A percentile compares a stretch with the other conserved stretches of the same genome.
Conservation (phyloP, 2,113 vertebrate species). For the Pelusios castaneus region DNA sequence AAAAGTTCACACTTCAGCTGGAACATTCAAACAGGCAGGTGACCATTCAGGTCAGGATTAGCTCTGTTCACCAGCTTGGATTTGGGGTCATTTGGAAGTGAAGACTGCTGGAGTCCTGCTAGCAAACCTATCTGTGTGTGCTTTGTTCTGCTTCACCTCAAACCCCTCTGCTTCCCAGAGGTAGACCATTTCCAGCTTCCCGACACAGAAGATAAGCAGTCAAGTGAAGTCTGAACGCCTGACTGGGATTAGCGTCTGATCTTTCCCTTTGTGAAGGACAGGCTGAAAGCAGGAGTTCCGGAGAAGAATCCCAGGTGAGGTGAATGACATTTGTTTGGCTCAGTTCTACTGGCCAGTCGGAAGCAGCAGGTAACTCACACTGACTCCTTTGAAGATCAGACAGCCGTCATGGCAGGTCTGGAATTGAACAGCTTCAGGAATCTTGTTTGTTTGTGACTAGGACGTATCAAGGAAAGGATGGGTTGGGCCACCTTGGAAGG, state of each 20-base stretch:
- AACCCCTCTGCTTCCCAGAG: accelerated
- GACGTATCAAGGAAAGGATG: accelerated
- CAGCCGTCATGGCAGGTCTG: accelerated
- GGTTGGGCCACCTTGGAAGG: accelerated
- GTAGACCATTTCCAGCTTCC: neutral
- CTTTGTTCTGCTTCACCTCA: neutral
- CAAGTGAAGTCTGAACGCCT: accelerated
- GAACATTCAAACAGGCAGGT: neutral
- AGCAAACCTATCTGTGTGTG: neutral
- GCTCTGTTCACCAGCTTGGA: neutral
- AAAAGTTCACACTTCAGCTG: accelerated
- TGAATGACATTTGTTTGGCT: no score
- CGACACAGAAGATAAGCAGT: accelerated
- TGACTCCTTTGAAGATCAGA: neutral
- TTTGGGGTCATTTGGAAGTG: accelerated
- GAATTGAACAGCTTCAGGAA: neutral
- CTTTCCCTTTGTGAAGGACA: neutral
- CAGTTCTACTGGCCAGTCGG: neutral
- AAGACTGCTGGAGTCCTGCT: neutral
- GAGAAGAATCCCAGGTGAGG: neutral
- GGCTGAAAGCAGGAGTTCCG: no score
- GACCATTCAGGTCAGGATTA: neutral
- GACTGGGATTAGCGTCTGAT: neutral
- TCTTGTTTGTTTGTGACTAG: accelerated
- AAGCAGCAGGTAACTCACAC: neutral